Conservation (phyloP, 2,888 invertebrate genomes). For the Sisyra terminalis region DNA sequence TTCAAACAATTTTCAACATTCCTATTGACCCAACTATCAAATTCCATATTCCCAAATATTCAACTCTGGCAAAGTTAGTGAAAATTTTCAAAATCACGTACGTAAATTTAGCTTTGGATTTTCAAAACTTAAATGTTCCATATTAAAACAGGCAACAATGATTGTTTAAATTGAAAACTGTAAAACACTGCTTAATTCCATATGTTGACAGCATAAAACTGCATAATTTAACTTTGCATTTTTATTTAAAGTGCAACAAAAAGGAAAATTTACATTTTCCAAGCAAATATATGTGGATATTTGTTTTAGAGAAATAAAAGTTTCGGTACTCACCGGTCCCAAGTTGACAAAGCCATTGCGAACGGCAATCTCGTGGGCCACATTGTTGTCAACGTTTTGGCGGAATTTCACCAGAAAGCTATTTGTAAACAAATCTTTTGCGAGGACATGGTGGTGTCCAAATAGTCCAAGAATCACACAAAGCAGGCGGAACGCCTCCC, state of each 20-base stretch:
- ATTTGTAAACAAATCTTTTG: slow-evolving; percentile 76
- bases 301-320: neutral
- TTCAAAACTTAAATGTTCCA: too few species aligned
- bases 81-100: too few species aligned
- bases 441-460: neutral
- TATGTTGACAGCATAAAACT: too few species aligned
- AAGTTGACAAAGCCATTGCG: slow-evolving; percentile 88
- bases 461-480: neutral
- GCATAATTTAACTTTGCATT: neutral
- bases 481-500: slow-evolving; percentile 3
- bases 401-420: slow-evolving; percentile 85
- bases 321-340: slow-evolving; percentile 74
- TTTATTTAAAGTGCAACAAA: neutral
- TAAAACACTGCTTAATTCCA: too few species aligned
- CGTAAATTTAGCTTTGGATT: too few species aligned
- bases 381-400: slow-evolving; percentile 54
- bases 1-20: too few species aligned
- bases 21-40: too few species aligned
- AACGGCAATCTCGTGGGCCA: slow-evolving; percentile 68
- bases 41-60: too few species aligned
- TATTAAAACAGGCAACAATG: too few species aligned
- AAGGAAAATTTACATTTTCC: neutral
- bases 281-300: too few species aligned
- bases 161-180: too few species aligned
- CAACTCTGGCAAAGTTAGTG: too few species aligned